Evolutionary conservation across 2,797 vertebrate species (phyloP).

Genomic region (Onychomys leucogaster): DNA sequence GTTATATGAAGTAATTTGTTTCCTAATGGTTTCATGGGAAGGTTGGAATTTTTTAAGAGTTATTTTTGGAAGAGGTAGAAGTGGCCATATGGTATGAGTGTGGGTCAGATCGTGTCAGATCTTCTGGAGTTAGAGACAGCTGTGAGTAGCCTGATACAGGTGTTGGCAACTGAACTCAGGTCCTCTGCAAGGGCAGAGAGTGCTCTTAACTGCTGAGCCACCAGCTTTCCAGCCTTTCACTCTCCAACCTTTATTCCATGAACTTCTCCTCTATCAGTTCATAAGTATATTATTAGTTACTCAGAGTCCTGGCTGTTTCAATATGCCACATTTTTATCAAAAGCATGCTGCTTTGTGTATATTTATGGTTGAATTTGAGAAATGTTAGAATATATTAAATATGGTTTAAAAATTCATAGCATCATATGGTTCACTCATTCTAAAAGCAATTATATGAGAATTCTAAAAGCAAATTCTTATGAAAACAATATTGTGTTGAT

Average conservation of each 20-base stretch:
- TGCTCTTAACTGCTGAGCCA: neutral
- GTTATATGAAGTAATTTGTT: neutral
- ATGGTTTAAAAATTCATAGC: neutral
- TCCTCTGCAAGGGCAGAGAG: neutral
- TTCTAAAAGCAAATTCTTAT: neutral
- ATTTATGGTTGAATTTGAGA: neutral
- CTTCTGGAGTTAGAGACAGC: neutral
- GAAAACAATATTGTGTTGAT: neutral
- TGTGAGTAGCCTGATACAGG: neutral
- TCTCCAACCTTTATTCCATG: neutral
- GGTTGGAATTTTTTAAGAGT: neutral
- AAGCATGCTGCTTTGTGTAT: neutral
- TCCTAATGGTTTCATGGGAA: constrained; percentile 6
- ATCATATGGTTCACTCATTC: neutral
- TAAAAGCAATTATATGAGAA: neutral
- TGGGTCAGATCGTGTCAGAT: neutral
- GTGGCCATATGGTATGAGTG: neutral
- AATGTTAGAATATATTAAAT: neutral
- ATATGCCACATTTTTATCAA: neutral
- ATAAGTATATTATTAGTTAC: neutral
- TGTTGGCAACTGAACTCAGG: too few species aligned
- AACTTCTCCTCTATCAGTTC: neutral
- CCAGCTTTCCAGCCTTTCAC: neutral
- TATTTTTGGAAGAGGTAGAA: neutral
- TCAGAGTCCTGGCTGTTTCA: neutral